Percentiles rank a stretch among this genome's conserved stretches.
Evolutionary conservation across 1,140 invertebrate species (phyloP).

Genomic region (Zophobas atratus): DNA sequence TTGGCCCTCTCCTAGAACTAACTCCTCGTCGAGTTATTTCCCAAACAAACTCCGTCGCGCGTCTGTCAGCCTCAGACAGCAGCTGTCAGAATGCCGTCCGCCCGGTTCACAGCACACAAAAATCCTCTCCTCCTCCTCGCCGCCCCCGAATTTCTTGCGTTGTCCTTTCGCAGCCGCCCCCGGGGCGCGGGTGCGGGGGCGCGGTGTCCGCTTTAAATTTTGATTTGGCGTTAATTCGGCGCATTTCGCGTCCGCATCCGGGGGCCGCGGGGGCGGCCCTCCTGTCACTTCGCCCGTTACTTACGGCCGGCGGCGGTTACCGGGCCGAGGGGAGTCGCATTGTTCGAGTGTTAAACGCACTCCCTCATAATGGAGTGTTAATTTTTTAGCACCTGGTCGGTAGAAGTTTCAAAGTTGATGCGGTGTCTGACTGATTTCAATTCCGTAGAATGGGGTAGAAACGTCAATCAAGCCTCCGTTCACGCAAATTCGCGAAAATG

Average conservation of each 20-base stretch:
- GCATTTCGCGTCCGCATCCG: not conserved
- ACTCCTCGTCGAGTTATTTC: too few species aligned
- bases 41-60: too few species aligned
- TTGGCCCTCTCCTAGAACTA: too few species aligned
- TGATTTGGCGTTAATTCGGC: conserved; percentile 44
- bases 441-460: conserved; percentile 44
- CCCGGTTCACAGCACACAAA: too few species aligned
- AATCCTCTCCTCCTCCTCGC: too few species aligned
- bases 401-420: conserved; percentile 54
- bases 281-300: conserved; percentile 44
- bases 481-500: conserved; percentile 51
- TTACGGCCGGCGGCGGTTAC: conserved; percentile 40
- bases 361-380: conserved; percentile 58
- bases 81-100: too few species aligned
- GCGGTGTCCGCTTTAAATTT: conserved; percentile 44
- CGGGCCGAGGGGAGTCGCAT: conserved; percentile 37
- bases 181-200: conserved; percentile 5
- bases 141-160: too few species aligned
- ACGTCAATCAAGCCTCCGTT: conserved; percentile 51
- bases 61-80: too few species aligned
- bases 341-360: conserved; percentile 58
- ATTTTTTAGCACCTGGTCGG: conserved; percentile 57
- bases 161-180: not conserved
- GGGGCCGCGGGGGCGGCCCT: not conserved
- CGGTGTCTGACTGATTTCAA: conserved; percentile 46